Conservation (phyloP, 2,888 invertebrate genomes). For the Catocala sponsa region DNA sequence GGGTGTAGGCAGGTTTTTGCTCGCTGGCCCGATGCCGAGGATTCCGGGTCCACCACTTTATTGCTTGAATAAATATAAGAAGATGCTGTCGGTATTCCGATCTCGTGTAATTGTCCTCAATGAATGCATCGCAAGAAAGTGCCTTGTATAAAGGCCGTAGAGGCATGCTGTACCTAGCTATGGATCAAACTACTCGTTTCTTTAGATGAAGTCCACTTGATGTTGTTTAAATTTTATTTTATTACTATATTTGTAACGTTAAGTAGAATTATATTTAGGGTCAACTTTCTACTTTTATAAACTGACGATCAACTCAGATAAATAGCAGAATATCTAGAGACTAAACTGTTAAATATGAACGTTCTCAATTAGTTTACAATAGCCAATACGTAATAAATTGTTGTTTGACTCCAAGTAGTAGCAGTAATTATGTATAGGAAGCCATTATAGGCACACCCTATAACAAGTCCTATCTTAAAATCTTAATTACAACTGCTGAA, state of each 20-base stretch:
- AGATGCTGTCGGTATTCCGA: conserved; percentile 63
- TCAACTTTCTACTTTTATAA: not conserved
- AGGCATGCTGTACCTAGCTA: conserved; percentile 25
- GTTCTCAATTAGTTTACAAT: too few species aligned
- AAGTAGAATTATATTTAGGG: too few species aligned
- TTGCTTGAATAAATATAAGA: conserved; percentile 68
- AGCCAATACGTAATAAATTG: too few species aligned
- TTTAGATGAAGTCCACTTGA: conserved; percentile 25
- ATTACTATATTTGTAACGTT: not conserved
- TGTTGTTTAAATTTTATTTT: conserved; percentile 25
- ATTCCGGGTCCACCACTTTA: conserved; percentile 60
- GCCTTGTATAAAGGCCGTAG: conserved; percentile 42
- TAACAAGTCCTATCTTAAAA: too few species aligned
- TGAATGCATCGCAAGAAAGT: conserved; percentile 55
- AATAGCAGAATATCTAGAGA: too few species aligned
- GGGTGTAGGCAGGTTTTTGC: conserved; percentile 71
- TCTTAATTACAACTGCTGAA: too few species aligned
- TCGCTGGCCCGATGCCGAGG: conserved; percentile 54
- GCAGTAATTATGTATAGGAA: too few species aligned
- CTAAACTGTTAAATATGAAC: too few species aligned
- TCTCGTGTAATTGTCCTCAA: conserved; percentile 64
- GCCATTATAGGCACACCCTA: too few species aligned
- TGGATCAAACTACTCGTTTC: conserved; percentile 30
- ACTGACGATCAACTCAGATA: not conserved
- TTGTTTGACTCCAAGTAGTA: too few species aligned